Evolutionary conservation across 2,113 vertebrate species (phyloP).

Genomic region (Syngnathoides biaculeatus): DNA sequence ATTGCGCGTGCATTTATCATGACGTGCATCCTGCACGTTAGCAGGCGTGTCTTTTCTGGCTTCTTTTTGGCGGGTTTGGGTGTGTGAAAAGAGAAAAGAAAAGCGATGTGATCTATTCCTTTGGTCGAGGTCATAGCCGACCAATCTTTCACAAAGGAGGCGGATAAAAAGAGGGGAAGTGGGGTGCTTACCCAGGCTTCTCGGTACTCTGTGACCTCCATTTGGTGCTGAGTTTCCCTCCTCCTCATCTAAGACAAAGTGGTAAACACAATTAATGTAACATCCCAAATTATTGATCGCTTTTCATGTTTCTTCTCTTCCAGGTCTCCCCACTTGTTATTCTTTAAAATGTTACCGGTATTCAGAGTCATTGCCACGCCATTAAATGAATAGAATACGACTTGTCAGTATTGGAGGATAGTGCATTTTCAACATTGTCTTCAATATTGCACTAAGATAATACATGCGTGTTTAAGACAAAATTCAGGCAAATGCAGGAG

Average conservation of each 20-base stretch:
- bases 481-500: no score
- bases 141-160: neutral
- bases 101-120: neutral
- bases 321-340: no score
- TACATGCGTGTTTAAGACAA: no score
- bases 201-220: conserved; percentile 62
- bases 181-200: conserved; percentile 60
- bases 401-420: no score
- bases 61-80: neutral
- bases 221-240: conserved; percentile 39
- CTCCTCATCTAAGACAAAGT: conserved; percentile 59
- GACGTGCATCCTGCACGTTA: neutral
- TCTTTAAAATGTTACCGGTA: no score
- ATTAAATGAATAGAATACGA: no score
- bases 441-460: no score
- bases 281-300: neutral
- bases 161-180: neutral
- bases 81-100: neutral
- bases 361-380: no score
- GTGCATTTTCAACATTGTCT: no score
- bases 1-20: neutral
- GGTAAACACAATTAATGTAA: conserved; percentile 29
- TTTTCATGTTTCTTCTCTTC: neutral
- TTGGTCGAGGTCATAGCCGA: neutral
- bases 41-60: neutral